Evolutionary conservation across 1,140 invertebrate species (phyloP).

Genomic region (Hypsibius dujardini): DNA sequence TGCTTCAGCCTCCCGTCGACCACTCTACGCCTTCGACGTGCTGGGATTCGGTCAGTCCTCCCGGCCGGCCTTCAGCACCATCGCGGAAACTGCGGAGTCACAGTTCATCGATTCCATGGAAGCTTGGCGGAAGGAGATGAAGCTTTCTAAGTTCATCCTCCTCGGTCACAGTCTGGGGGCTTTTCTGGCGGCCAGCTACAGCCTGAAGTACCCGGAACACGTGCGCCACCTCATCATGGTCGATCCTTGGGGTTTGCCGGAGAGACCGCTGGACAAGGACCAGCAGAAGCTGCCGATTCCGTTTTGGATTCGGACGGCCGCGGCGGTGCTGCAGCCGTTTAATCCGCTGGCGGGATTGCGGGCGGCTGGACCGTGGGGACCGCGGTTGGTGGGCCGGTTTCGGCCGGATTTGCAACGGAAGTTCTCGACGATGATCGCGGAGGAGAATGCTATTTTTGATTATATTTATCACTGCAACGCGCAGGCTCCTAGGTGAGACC

Average conservation of each 20-base stretch:
- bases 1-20: constrained; percentile 37
- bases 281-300: constrained; percentile 45
- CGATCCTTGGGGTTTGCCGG: constrained; percentile 92
- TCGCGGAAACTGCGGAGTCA: constrained; percentile 60
- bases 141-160: constrained; percentile 67
- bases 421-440: constrained; percentile 48
- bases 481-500: constrained; percentile 60
- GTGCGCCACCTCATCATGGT: constrained; percentile 77
- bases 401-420: constrained; percentile 71
- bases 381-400: constrained; percentile 60
- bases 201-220: constrained; percentile 58
- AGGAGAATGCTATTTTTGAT: constrained; percentile 57
- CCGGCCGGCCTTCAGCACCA: constrained; percentile 57
- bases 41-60: constrained; percentile 85
- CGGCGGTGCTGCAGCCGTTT: constrained; percentile 54
- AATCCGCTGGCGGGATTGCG: constrained; percentile 78
- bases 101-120: constrained; percentile 80
- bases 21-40: constrained; percentile 82
- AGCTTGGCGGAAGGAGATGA: constrained; percentile 76
- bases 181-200: constrained; percentile 77
- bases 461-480: constrained; percentile 94
- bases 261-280: constrained; percentile 45
- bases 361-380: constrained; percentile 70
- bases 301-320: constrained; percentile 55
- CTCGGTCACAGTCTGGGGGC: constrained; percentile 88